phyloP scores from a whole-genome alignment of 2,888 invertebrate species.

The Oscheius myriophilus region DNA sequence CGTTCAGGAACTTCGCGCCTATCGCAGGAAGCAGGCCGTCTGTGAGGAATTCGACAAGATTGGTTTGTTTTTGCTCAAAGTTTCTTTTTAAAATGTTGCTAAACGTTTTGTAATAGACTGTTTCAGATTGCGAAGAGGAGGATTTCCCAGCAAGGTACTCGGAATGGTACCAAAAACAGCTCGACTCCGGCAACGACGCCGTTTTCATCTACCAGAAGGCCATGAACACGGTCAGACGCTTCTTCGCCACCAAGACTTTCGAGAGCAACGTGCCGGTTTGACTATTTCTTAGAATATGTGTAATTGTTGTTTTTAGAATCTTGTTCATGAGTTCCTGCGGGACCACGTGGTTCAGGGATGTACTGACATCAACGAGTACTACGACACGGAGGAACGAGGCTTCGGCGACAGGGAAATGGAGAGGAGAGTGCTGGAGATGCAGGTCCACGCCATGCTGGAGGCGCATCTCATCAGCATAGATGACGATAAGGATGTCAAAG shows the following conservation, averaged over 20 bases:
- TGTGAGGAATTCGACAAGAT: constrained; percentile 6
- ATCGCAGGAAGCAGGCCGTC: constrained; percentile 12
- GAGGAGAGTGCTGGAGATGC: constrained; percentile 15
- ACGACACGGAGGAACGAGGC: constrained; percentile 3
- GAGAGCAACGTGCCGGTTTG: constrained; percentile 12
- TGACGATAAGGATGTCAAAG: too few relatives aligned
- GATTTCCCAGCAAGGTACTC: constrained; percentile 12
- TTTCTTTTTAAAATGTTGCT: neutral
- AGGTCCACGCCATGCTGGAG: constrained; percentile 4
- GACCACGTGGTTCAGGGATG: neutral
- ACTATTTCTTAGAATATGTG: neutral
- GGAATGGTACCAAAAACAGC: constrained; percentile 12
- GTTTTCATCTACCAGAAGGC: constrained; percentile 5
- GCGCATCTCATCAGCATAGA: neutral
- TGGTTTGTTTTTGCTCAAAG: constrained; percentile 9
- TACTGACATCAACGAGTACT: neutral
- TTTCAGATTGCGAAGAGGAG: constrained; percentile 9
- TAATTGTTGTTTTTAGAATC: constrained; percentile 8
- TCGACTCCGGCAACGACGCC: neutral
- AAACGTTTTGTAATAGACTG: too few relatives aligned
- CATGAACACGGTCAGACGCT: constrained; percentile 16
- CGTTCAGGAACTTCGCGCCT: constrained; percentile 23
- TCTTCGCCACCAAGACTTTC: constrained; percentile 6
- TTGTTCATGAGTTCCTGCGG: constrained; percentile 10
- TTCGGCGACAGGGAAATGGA: neutral